Conservation (phyloP, 64 coral and sea anemone species). For the Porites lutea region DNA sequence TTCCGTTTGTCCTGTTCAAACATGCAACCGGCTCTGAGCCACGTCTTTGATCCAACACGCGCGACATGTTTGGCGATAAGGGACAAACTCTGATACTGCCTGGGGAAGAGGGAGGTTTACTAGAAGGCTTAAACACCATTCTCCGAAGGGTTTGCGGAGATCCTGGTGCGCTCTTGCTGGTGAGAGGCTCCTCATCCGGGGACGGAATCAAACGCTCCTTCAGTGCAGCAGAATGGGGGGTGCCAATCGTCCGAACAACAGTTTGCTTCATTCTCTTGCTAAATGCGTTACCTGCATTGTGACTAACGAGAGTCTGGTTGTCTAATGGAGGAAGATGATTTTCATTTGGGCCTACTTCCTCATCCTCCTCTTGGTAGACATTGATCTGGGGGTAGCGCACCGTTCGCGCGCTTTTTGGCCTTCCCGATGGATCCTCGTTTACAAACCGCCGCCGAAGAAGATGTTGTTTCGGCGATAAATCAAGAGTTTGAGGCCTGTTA, state of each 20-base stretch:
- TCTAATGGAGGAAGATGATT: constrained; percentile 25
- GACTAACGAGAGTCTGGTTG: background rate
- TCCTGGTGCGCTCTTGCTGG: constrained; percentile 24
- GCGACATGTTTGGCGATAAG: background rate
- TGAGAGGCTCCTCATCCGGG: background rate
- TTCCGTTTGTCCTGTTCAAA: background rate
- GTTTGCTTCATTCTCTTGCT: constrained; percentile 15
- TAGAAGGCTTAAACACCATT: constrained; percentile 17
- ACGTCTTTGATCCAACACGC: constrained; percentile 20
- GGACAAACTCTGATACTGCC: background rate
- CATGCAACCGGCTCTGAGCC: constrained; percentile 5
- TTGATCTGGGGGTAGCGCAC: background rate
- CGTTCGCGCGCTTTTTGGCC: constrained; percentile 27
- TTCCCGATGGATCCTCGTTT: background rate
- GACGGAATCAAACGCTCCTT: constrained; percentile 7
- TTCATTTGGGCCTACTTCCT: background rate
- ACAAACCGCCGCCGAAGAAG: constrained; percentile 29
- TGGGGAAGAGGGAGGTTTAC: background rate
- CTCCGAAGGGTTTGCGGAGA: background rate
- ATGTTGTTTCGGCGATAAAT: constrained; percentile 14
- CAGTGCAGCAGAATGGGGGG: background rate
- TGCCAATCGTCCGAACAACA: background rate
- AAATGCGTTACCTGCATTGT: background rate
- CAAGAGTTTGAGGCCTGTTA: constrained; percentile 11
- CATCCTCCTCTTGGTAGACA: background rate